Base-by-base conservation (phyloP, 2,797 vertebrate species). In the Centropyge bicolor region DNA sequence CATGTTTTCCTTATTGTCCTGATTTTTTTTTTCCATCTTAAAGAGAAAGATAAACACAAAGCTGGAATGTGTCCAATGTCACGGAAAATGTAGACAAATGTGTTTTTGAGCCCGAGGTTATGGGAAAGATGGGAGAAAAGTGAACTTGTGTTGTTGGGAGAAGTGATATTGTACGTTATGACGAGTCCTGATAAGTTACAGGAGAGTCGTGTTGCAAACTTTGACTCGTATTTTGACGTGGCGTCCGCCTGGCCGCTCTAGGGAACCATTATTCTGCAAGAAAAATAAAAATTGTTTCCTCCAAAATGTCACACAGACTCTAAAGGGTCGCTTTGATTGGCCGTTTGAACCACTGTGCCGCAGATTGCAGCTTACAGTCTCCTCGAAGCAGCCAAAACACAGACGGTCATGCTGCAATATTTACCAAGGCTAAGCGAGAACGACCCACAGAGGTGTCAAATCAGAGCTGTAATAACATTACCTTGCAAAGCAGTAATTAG, bases 11-110 rank as follows among this genome's bases (percentile, higher is more conserved):
- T 77, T 78, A 66, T 85, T 84, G 68, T 76, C 65, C 63, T 41
- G 61, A 43, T 70, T 78, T 74, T 49, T 45, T 9, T 55, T 56
- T n/a, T 62, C 62, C 62, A 56, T 43, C 85, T 87, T 61, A 81
- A 91, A 88, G 75, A 83, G 71, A 80, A 89, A 90, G 76, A 85
- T 86, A 88, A 92, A 91, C 89, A 85, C 59, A 52, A 54, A 16
- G 54, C 27, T 84, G 80, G 79, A 83, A 84, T 71, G 75, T 57
- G 49, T 88, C 82, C 81, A 82, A 20, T 76, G 67, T 86, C 66
- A 72, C 52, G 51, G 72, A 87, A 77, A 89, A 86, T 78, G 14
- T 66, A 81, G 84, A 83, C 45, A 78, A 80, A 78, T 80, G 41
- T 76, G 59, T 36, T 66, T 77, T 78, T 46, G 52, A 85, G 65